A percentile compares a stretch with the other conserved stretches of the same genome.
phyloP scores from a whole-genome alignment of 2,797 vertebrate species.

The Siniperca obscura region DNA sequence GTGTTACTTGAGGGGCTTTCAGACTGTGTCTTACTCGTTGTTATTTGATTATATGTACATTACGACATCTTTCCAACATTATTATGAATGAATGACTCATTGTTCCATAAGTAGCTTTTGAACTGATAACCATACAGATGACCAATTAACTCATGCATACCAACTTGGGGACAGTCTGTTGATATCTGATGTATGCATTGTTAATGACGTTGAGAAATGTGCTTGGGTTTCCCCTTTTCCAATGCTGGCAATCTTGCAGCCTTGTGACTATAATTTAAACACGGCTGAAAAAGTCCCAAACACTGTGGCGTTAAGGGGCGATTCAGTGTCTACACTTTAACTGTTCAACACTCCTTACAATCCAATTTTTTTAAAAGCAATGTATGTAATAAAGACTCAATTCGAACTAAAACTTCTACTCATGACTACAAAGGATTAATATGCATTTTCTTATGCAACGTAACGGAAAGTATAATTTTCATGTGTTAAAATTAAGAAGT shows the following conservation, averaged over 20 bases:
- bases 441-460: neutral
- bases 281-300: conserved; percentile 63
- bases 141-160: conserved; percentile 56
- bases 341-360: neutral
- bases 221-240: conserved; percentile 65
- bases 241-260: conserved; percentile 40
- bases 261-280: conserved; percentile 75
- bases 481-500: neutral
- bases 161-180: conserved; percentile 43
- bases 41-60: conserved; percentile 58
- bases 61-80: conserved; percentile 46
- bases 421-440: neutral
- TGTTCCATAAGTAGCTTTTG: conserved; percentile 54
- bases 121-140: conserved; percentile 52
- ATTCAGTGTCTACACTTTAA: conserved; percentile 9
- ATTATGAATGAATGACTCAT: conserved; percentile 57
- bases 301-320: neutral
- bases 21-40: conserved; percentile 7
- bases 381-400: neutral
- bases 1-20: conserved; percentile 28
- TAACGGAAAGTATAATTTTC: neutral
- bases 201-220: conserved; percentile 51
- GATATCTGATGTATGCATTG: conserved; percentile 64
- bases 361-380: conserved; percentile 13
- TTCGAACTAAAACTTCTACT: neutral